phyloP scores from a whole-genome alignment of 1,140 invertebrate species.

The Liolophura sinensis region DNA sequence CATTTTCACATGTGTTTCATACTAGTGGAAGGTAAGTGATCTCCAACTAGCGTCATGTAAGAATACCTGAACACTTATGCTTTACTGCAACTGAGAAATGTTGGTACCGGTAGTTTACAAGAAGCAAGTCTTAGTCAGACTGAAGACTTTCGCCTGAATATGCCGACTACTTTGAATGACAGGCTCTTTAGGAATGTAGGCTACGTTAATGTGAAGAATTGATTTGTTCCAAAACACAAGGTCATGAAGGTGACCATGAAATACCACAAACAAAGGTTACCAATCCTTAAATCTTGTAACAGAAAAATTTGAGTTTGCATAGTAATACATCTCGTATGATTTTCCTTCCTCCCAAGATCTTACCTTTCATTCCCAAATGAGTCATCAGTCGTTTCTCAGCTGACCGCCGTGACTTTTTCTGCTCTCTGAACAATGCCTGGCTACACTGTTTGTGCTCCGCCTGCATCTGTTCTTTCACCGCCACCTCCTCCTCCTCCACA shows the following conservation, averaged over 20 bases:
- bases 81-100: too few species aligned
- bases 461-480: neutral
- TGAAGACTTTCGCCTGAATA: too few species aligned
- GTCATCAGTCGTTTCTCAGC: constrained; percentile 44
- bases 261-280: neutral
- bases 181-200: too few species aligned
- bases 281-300: neutral
- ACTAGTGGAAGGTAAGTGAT: too few species aligned
- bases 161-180: too few species aligned
- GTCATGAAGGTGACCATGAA: neutral
- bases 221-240: too few species aligned
- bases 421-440: constrained; percentile 9
- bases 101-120: too few species aligned
- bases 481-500: neutral
- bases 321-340: neutral
- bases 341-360: neutral
- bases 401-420: constrained; percentile 7
- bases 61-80: too few species aligned
- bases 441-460: neutral
- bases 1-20: too few species aligned
- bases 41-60: too few species aligned
- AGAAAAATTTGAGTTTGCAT: neutral
- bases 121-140: too few species aligned
- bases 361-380: constrained; percentile 50
- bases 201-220: too few species aligned